Evolutionary conservation across 2,113 vertebrate species (phyloP), one percentile per base, ranked within the genome.

Genomic region (Callipepla californica): DNA sequence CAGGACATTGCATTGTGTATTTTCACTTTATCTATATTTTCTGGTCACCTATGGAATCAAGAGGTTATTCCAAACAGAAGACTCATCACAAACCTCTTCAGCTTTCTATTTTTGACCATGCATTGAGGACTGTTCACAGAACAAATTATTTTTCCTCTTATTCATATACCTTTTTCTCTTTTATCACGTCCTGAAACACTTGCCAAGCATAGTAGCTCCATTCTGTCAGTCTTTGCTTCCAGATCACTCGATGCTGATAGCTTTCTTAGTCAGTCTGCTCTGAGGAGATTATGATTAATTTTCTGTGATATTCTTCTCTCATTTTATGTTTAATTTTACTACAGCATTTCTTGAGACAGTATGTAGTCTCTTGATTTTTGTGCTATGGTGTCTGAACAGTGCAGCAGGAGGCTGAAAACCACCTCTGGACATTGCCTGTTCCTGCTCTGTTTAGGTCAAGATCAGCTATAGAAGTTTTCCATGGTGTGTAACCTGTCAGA

Each of bases 91-190:
- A 45, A 57, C 44, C 7, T 67, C 28, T 34, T 90, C n/a, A 73
- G 7, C 44, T 85, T 86, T 61, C 9, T 7, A 6, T 59, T 75
- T 93, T 65, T 84, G 61, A 63, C 8, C 0, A 1, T 6, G 4
- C 62, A n/a, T 47, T 63, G 32, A 84, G 28, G 15, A 23, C 22
- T 75, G 66, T 48, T 69, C 7, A 21, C 23, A 66, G 34, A 28
- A 25, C 44, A 70, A 77, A 8, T 42, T 1, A 26, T 58, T 87
- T 62, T 82, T 40, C 36, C n/a, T 48, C 12, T 11, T 50, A 32
- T 30, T 53, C 1, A 0, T 36, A 4, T 19, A 2, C 13, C 40
- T 28, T 2, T 6, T 40, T 59, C 6, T 26, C 26, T 55, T 55
- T 1, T 73, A 61, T 68, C 26, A 63, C 63, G 10, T 7, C 20